Evolutionary conservation across 2,888 invertebrate species (phyloP).

Genomic region (Pycnomerus fuliginosus): DNA sequence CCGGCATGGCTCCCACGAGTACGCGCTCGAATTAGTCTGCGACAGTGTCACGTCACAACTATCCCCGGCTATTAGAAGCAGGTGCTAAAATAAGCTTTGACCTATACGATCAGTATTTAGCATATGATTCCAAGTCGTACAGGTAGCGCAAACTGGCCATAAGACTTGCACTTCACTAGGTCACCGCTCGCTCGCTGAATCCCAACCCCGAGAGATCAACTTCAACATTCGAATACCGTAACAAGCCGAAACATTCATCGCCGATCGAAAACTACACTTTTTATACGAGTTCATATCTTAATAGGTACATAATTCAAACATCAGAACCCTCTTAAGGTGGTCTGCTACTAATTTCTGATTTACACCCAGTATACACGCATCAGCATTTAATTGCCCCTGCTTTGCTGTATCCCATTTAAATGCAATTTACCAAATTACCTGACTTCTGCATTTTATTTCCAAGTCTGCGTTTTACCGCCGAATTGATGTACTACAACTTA

Average conservation of each 20-base stretch:
- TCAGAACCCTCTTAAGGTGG: too few relatives aligned
- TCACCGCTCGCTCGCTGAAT: slow-evolving; percentile 4
- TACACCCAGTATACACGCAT: too few relatives aligned
- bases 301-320: too few relatives aligned
- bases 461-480: slow-evolving; percentile 16
- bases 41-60: slow-evolving; percentile 30
- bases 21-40: slow-evolving; percentile 34
- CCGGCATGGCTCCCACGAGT: slow-evolving; percentile 28
- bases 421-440: slow-evolving; percentile 11
- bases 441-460: slow-evolving; percentile 19
- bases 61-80: slow-evolving; percentile 34
- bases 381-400: not conserved
- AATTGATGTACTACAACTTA: slow-evolving; percentile 8
- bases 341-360: too few relatives aligned
- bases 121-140: slow-evolving; percentile 16
- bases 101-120: slow-evolving; percentile 42
- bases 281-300: too few relatives aligned
- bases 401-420: not conserved
- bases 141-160: slow-evolving; percentile 24
- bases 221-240: too few relatives aligned
- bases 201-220: too few relatives aligned
- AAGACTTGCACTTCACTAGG: slow-evolving; percentile 24
- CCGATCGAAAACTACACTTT: too few relatives aligned
- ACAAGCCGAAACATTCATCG: too few relatives aligned
- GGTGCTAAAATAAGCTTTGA: slow-evolving; percentile 52